phyloP scores from a whole-genome alignment of 1,140 invertebrate species.

The Galendromus occidentalis region DNA sequence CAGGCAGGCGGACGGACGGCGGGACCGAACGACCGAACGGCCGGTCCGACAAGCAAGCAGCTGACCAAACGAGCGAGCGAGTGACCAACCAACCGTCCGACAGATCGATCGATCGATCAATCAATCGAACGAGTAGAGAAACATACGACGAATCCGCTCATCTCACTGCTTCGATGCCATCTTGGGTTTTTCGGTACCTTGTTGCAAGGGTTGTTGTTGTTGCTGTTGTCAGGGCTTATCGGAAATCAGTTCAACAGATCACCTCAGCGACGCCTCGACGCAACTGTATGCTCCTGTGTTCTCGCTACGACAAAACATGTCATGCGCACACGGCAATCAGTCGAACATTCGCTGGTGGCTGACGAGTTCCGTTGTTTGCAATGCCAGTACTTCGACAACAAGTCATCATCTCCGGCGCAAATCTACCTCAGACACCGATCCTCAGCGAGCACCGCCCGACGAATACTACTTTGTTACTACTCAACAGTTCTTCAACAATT shows the following conservation, averaged over 20 bases:
- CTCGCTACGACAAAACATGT: constrained; percentile 11
- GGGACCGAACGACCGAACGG: too few species aligned
- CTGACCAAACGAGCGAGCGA: too few species aligned
- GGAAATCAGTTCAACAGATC: constrained; percentile 4
- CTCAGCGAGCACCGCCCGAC: constrained; percentile 7
- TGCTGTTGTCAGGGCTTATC: not conserved
- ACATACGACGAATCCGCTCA: too few species aligned
- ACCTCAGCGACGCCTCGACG: constrained; percentile 3
- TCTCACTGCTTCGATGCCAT: constrained; percentile 10
- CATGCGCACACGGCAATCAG: constrained; percentile 7
- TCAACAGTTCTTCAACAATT: not conserved
- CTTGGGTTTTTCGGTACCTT: constrained; percentile 6
- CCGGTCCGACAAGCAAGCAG: too few species aligned
- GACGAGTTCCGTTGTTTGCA: constrained; percentile 10
- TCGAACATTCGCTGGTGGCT: constrained; percentile 12
- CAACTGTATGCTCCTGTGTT: constrained; percentile 6
- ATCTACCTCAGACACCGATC: constrained; percentile 10
- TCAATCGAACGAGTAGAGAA: too few species aligned
- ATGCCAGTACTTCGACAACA: not conserved
- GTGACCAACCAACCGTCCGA: too few species aligned
- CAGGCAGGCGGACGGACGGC: too few species aligned
- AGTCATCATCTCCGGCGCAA: constrained; percentile 5
- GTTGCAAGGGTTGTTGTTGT: not conserved
- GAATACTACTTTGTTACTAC: not conserved
- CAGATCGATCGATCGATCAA: too few species aligned